These are phyloP conservation scores for Choristoneura rosaceana DNA, from an alignment of 2,888 invertebrate genomes.

Conservation along the genomic window DNA sequence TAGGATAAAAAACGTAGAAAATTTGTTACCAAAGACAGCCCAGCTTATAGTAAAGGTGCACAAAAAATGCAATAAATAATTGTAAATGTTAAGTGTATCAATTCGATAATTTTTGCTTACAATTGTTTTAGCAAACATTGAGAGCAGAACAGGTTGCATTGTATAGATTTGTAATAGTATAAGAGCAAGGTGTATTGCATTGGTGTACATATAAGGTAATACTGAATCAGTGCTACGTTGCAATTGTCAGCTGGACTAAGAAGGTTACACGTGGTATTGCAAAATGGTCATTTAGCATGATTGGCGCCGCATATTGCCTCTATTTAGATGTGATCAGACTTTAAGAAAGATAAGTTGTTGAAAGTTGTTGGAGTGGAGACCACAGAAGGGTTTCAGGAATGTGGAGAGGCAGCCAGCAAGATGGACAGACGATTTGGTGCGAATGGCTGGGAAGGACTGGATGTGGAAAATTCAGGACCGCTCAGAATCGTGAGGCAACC, in stretches of 20 bases:
- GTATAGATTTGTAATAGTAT: conserved; percentile 48
- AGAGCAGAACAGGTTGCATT: conserved; percentile 28
- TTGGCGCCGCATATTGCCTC: conserved; percentile 26
- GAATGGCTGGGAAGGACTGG: too few species aligned
- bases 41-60: too few species aligned
- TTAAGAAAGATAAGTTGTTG: too few species aligned
- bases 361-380: too few species aligned
- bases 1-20: too few species aligned
- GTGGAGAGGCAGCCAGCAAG: too few species aligned
- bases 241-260: conserved; percentile 57
- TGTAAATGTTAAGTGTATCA: not conserved
- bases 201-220: conserved; percentile 6
- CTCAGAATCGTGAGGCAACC: too few species aligned
- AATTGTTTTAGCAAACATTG: not conserved
- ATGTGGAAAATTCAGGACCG: too few species aligned
- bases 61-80: not conserved
- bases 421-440: too few species aligned
- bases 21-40: too few species aligned
- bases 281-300: conserved; percentile 58
- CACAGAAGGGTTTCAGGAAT: too few species aligned
- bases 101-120: conserved; percentile 2
- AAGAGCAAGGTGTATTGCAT: conserved; percentile 42
- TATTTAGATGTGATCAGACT: conserved; percentile 1
- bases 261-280: conserved; percentile 76
- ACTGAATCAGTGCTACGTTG: conserved; percentile 26